phyloP scores from a whole-genome alignment of 1,140 invertebrate species.

The Phthorimaea operculella region DNA sequence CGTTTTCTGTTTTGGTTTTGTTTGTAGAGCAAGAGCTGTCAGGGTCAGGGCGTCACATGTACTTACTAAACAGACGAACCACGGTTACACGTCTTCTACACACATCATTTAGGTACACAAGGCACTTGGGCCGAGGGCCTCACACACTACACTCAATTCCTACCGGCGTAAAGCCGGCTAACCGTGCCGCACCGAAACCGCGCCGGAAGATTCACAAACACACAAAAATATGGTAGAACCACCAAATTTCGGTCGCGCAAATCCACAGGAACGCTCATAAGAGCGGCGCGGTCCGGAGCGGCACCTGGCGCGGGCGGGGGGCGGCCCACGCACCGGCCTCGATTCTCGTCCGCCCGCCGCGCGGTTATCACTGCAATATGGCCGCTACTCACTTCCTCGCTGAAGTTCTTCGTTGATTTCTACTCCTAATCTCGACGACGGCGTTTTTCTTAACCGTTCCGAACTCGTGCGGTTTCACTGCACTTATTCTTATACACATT shows the following conservation, averaged over 20 bases:
- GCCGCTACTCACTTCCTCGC: slow-evolving; percentile 68
- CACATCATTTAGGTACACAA: slow-evolving; percentile 58
- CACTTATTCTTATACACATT: slow-evolving; percentile 68
- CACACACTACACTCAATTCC: slow-evolving; percentile 54
- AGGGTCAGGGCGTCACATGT: slow-evolving; percentile 34
- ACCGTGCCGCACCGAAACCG: slow-evolving; percentile 42
- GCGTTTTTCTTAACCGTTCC: slow-evolving; percentile 62
- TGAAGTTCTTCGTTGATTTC: slow-evolving; percentile 67
- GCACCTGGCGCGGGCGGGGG: slow-evolving; percentile 65
- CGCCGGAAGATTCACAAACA: slow-evolving; percentile 52
- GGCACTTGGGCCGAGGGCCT: slow-evolving; percentile 52
- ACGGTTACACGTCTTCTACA: slow-evolving; percentile 56
- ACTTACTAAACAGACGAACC: slow-evolving; percentile 60
- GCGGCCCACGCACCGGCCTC: slow-evolving; percentile 67
- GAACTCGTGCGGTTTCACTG: slow-evolving; percentile 69
- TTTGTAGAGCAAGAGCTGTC: slow-evolving; percentile 20
- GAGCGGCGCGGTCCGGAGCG: slow-evolving; percentile 61
- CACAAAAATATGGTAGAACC: slow-evolving; percentile 55
- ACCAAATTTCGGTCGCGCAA: slow-evolving; percentile 61
- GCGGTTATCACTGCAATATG: slow-evolving; percentile 68
- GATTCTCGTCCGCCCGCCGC: slow-evolving; percentile 66
- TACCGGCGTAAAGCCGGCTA: slow-evolving; percentile 19
- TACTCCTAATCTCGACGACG: slow-evolving; percentile 65
- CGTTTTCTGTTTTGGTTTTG: neutral
- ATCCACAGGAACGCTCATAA: slow-evolving; percentile 63